Evolutionary conservation across 1,140 invertebrate species (phyloP), one percentile per base, ranked within the genome.

Genomic region (Maconellicoccus hirsutus): DNA sequence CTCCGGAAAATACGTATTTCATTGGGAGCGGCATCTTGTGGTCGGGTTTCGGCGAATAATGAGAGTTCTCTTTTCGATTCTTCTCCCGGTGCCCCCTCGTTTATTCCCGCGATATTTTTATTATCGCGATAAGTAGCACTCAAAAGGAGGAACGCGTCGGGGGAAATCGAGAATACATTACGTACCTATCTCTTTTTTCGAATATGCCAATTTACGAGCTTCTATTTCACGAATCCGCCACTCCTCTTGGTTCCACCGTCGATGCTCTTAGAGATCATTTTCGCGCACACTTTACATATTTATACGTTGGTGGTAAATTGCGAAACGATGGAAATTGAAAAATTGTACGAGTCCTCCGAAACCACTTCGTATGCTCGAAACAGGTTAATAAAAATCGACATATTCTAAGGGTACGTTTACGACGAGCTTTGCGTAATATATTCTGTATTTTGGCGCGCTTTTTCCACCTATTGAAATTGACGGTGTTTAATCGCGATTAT

Each of bases 1-100:
- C 61, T 22, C 61, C 61, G 61, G 61, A 66, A 66, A 66, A 66
- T 66, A 66, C 61, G 61, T 66, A 66, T 66, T 66, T 66, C 61
- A 66, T 66, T 66, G 61, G 61, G 22, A 66, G 25, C 25, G 61
- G 61, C 61, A 66, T 66, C 61, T 66, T 66, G 61, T 66, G 61
- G 61, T 66, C 25, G 61, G 61, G 61, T 26, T 66, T 6, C 25
- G 59, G 61, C 61, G 61, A 26, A 66, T 66, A 66, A 66, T 66
- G 61, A 66, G 25, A 66, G 61, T 66, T 66, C 25, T 66, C 61
- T 23, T 26, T 66, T 66, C 61, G 25, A 66, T 66, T 66, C 61
- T 66, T 66, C 21, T 8, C 6, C 25, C 25, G 21, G 12, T 12
- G 29, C 29, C 4, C 12, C 29, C 12, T 33, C 29, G 12, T 33